Percentiles rank a stretch among this genome's conserved stretches.
Evolutionary conservation across 2,113 vertebrate genomes (phyloP).

Genomic region (Prochilodus magdalenae): DNA sequence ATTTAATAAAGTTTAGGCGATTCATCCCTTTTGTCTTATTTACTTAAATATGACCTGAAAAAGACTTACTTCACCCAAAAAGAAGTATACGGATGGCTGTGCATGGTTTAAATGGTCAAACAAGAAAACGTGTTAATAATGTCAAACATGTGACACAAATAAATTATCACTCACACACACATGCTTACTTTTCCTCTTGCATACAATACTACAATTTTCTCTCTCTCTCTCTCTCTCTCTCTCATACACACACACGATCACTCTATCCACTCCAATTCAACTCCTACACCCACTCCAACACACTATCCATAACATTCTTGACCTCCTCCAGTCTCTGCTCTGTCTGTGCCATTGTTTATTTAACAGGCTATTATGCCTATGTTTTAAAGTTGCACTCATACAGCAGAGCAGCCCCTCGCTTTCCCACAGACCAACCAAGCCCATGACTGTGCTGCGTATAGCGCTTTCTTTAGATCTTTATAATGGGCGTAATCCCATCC

Average conservation of each 20-base stretch:
- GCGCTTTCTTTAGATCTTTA: conserved; percentile 12
- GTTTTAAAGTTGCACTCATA: conserved; percentile 12
- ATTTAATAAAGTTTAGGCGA: no score
- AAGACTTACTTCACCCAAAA: no score
- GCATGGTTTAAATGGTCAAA: no score
- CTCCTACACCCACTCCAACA: background rate
- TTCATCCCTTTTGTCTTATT: no score
- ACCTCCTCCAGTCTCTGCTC: background rate
- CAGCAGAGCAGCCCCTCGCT: background rate
- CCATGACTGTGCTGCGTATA: background rate
- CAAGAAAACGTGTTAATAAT: no score
- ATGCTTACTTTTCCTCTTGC: no score
- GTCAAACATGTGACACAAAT: no score
- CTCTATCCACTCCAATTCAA: background rate
- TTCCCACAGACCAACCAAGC: conserved; percentile 9
- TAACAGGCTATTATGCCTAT: conserved; percentile 1
- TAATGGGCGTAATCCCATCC: conserved; percentile 53
- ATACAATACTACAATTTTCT: no score
- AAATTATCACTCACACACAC: background rate
- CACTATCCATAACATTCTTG: background rate
- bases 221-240: no score
- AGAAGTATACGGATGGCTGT: no score
- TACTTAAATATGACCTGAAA: no score
- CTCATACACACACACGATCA: background rate
- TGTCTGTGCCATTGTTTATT: conserved; percentile 29